Evolutionary conservation across 1,140 invertebrate genomes (phyloP).

Genomic region (Lordiphosa clarofinis): DNA sequence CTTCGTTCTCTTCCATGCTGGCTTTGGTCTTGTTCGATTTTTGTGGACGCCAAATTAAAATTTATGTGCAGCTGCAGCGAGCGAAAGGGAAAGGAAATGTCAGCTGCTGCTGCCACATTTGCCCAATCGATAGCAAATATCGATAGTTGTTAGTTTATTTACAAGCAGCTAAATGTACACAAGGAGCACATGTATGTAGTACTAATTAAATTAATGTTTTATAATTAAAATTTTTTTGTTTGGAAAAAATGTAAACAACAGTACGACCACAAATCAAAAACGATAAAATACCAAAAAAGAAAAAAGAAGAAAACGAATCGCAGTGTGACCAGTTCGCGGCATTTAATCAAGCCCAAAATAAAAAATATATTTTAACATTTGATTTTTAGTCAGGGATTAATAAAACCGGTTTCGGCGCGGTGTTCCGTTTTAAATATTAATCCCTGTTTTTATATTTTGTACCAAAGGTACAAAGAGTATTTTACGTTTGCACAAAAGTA

Average conservation of each 20-base stretch:
- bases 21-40: constrained; percentile 32
- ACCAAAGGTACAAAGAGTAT: no score
- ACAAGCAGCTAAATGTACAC: background rate
- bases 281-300: background rate
- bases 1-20: constrained; percentile 35
- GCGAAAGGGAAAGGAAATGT: no score
- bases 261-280: background rate
- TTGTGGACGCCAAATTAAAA: constrained; percentile 27
- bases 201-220: constrained; percentile 6
- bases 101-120: constrained; percentile 1
- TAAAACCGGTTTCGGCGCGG: no score
- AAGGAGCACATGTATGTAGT: background rate
- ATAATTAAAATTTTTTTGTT: background rate
- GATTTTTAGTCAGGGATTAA: no score
- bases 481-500: no score
- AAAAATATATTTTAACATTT: no score
- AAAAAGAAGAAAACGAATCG: background rate
- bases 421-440: no score
- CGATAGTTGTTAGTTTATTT: no score
- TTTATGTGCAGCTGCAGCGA: constrained; percentile 7
- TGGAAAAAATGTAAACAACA: constrained; percentile 11
- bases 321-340: background rate
- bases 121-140: background rate
- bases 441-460: no score
- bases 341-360: background rate